Base-by-base conservation (phyloP, 1,140 invertebrate species). In the Apis laboriosa region DNA sequence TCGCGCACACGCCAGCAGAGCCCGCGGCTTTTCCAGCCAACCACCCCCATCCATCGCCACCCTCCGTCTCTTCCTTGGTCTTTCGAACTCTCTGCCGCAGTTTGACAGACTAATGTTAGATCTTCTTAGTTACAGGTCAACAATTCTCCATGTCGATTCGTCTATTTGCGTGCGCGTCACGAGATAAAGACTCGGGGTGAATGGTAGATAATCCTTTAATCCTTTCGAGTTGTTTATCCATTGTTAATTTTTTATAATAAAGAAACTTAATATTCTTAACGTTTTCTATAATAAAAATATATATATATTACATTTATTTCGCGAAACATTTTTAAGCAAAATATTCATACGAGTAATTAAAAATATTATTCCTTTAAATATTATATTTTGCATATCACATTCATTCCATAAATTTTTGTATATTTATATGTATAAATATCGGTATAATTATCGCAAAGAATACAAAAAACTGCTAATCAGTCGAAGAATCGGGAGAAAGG, bases 1-100 rank as follows among this genome's bases (percentile, higher is more conserved):
- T 89, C 89, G 86, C 89, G 89, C 90, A 90, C 89, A 90, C 90
- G 90, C 90, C 86, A 91, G 89, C 89, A 90, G 84, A 91, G 90
- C 90, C 86, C 88, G 89, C 84, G 90, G 89, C 89, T 90, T 90
- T 90, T 88, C 85, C 83, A 89, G 84, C 83, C 87, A 86, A 67
- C 72, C 85, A 78, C 68, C 78, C 83, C 74, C 61, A 63, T 34
- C 24, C 53, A 53, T 53, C 73, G 74, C 67, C n/a, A n/a, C 19
- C 58, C 63, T 64, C 49, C 67, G 28, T 24, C 51, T 34, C 51
- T 49, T 63, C 19, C 84, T 76, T 24, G 43, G 15, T 49, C 60
- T 74, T 80, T 63, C 68, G 1, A 64, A 55, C 64, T 43, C 55
- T 49, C 61, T 49, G 64, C 80, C 75, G 58, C 79, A 81, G 85